phyloP scores from a whole-genome alignment of 1,140 invertebrate genomes.

The Formica exsecta region DNA sequence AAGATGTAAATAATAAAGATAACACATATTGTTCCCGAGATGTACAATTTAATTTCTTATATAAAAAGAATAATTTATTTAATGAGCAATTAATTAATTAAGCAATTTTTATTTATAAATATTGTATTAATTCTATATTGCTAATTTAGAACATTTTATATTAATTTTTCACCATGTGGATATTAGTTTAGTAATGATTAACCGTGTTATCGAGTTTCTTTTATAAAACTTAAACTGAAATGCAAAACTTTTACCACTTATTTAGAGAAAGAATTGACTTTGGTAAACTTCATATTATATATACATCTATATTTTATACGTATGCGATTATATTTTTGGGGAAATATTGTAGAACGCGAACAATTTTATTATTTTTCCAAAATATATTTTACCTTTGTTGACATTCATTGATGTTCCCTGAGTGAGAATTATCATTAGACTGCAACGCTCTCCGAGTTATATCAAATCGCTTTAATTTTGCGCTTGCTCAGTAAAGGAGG shows the following conservation, averaged over 20 bases:
- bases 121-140: no score
- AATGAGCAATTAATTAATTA: no score
- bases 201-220: not conserved
- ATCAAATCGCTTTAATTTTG: not conserved
- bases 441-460: not conserved
- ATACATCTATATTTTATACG: not conserved
- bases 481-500: conserved; percentile 26
- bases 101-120: no score
- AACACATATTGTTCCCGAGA: no score
- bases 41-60: no score
- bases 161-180: no score
- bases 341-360: not conserved
- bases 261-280: not conserved
- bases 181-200: not conserved
- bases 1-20: no score
- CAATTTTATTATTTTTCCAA: not conserved
- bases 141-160: no score
- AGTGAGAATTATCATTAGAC: conserved; percentile 17
- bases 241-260: no score
- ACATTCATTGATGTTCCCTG: conserved; percentile 16
- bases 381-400: conserved; percentile 17
- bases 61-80: no score
- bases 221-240: no score
- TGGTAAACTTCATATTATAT: not conserved
- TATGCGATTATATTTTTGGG: not conserved